phyloP scores from a whole-genome alignment of 2,888 invertebrate genomes.

The Leptodirus hochenwartii region DNA sequence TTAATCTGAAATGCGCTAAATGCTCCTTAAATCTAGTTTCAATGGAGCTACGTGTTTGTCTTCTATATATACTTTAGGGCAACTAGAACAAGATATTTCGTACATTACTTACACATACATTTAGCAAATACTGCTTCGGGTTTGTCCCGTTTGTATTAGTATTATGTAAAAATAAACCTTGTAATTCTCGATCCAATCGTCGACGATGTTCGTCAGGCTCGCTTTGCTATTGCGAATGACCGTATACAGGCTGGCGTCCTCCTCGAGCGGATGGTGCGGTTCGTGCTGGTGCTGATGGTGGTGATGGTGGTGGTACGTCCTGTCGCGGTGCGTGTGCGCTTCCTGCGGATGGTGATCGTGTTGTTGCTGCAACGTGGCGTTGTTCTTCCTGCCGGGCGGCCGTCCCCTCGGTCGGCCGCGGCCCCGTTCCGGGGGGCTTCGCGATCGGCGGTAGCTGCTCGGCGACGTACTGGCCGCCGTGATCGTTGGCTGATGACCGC shows the following conservation, averaged over 20 bases:
- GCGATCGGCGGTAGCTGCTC: constrained; percentile 15
- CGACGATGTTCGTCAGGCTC: constrained; percentile 74
- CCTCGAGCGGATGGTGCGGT: constrained; percentile 30
- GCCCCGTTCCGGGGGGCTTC: constrained; percentile 13
- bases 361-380: constrained; percentile 27
- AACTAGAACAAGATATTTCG: no score
- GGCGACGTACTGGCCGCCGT: constrained; percentile 22
- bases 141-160: neutral
- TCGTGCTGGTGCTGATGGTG: constrained; percentile 4
- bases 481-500: constrained; percentile 22
- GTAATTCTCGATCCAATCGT: constrained; percentile 98
- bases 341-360: no score
- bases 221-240: constrained; percentile 68
- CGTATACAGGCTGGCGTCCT: constrained; percentile 70
- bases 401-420: constrained; percentile 30
- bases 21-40: no score
- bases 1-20: no score
- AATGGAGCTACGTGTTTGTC: no score
- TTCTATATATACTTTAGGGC: no score
- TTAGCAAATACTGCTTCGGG: no score
- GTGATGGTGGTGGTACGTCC: no score
- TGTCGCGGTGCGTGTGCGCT: no score
- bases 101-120: no score
- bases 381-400: constrained; percentile 34
- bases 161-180: constrained; percentile 33